phyloP scores from a whole-genome alignment of 2,797 vertebrate genomes.

The Odontamblyopus rebecca region DNA sequence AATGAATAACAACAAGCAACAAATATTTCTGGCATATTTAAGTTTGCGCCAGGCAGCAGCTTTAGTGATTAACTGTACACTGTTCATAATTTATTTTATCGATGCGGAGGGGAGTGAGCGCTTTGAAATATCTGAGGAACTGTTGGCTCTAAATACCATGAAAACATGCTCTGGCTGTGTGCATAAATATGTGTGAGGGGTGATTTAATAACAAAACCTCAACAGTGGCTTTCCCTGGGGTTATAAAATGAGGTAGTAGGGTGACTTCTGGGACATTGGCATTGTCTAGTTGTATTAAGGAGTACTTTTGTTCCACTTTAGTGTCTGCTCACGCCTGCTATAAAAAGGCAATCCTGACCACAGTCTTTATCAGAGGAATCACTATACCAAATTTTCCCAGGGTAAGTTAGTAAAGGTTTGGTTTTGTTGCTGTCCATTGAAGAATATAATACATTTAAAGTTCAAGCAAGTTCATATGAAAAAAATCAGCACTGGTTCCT shows the following conservation, averaged over 20 bases:
- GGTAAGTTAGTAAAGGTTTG: too few relatives aligned
- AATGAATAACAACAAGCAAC: slow-evolving; percentile 20
- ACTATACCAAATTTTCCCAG: too few relatives aligned
- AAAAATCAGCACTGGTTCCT: too few relatives aligned
- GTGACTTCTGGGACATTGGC: neutral
- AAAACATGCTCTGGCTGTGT: slow-evolving; percentile 49
- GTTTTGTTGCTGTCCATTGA: neutral
- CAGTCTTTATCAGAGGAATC: too few relatives aligned
- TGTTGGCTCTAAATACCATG: slow-evolving; percentile 51
- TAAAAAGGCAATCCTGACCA: too few relatives aligned
- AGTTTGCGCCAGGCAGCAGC: slow-evolving; percentile 30
- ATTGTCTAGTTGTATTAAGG: neutral
- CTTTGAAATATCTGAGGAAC: slow-evolving; percentile 47
- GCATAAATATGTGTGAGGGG: slow-evolving; percentile 50
- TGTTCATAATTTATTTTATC: slow-evolving; percentile 55
- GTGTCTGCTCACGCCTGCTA: neutral
- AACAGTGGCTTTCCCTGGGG: slow-evolving; percentile 21
- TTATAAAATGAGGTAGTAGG: neutral
- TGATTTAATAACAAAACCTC: slow-evolving; percentile 51
- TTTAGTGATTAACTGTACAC: slow-evolving; percentile 39
- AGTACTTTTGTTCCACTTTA: neutral
- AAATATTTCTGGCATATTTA: slow-evolving; percentile 27
- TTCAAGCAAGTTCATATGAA: too few relatives aligned
- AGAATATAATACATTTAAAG: neutral
- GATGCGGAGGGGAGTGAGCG: slow-evolving; percentile 1